Evolutionary conservation across 2,888 invertebrate genomes (phyloP), one percentile per base, ranked within the genome.

Genomic region (Mimumesa dahlbomi): DNA sequence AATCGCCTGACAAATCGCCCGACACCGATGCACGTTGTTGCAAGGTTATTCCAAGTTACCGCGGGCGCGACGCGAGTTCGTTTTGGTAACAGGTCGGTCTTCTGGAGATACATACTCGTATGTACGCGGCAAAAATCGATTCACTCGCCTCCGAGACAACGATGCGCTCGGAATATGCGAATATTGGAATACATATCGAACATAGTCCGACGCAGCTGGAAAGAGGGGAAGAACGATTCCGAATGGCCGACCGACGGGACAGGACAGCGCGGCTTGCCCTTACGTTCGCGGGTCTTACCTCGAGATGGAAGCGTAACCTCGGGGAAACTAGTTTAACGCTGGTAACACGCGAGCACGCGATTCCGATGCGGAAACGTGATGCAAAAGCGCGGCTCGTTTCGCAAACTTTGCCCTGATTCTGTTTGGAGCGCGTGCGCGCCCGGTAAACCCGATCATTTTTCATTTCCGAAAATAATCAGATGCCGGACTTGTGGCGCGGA

Each of bases 301-400:
- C 59, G 9, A 9, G 34, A 34, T 7, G n/a, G 34, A n/a, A n/a
- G 11, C 11, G n/a, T 7, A 34, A 34, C 6, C 6, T 7, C 1
- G 46, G 36, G 11, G 53, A 25, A 50, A 62, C 53, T 25, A 40
- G 18, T 36, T 36, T 34, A 58, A 43, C 54, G 54, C 59, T 74
- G 9, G 59, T 62, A 65, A 57, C 71, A 54, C 62, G 59, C 49
- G 52, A 69, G 40, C 81, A 80, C 80, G 80, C 76, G 62, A 80
- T 66, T 58, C 45, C 49, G 56, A 65, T 67, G 69, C 29, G 42
- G 40, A 11, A 1, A 42, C 54, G 57, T 56, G 65, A 65, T 48
- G 52, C 48, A 22, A 38, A 19, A 57, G 43, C 19, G 36, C 34
- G 11, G 31, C 19, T 14, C 57, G 22, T n/a, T n/a, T n/a, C n/a